phyloP scores from a whole-genome alignment of 1,140 invertebrate species.

The Heliconius eleuchia region DNA sequence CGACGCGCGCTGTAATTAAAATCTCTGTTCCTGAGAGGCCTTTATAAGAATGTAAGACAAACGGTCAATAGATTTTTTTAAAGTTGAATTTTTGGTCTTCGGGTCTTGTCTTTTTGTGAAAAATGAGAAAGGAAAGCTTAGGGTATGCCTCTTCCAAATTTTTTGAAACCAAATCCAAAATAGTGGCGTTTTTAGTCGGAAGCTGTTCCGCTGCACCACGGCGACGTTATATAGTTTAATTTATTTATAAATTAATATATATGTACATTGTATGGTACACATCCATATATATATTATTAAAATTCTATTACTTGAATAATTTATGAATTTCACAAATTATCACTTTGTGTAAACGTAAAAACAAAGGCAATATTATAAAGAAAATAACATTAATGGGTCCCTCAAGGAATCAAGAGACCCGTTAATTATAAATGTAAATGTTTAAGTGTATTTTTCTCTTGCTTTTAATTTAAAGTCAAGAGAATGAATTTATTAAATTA shows the following conservation, averaged over 20 bases:
- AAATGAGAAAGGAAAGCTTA: too few species aligned
- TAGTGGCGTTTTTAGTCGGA: too few species aligned
- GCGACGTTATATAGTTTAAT: too few species aligned
- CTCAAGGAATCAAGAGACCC: neutral
- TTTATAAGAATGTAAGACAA: neutral
- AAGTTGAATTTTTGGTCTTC: too few species aligned
- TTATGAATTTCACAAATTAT: neutral
- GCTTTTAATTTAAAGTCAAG: neutral
- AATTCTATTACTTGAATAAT: too few species aligned
- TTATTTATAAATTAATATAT: too few species aligned
- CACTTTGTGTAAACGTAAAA: neutral
- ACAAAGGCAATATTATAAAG: neutral
- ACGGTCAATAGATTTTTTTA: neutral
- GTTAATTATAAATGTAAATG: conserved; percentile 6
- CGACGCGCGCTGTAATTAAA: conserved; percentile 1
- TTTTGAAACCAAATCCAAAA: too few species aligned
- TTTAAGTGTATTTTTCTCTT: conserved; percentile 4
- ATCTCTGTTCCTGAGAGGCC: neutral
- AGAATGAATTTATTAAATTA: neutral
- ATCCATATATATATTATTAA: too few species aligned
- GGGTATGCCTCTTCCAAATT: too few species aligned
- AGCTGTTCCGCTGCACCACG: too few species aligned
- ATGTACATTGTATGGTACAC: too few species aligned
- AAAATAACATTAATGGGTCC: neutral
- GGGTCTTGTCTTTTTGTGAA: too few species aligned